phyloP scores from a whole-genome alignment of 2,888 invertebrate genomes.

The Uloborus plumipes region DNA sequence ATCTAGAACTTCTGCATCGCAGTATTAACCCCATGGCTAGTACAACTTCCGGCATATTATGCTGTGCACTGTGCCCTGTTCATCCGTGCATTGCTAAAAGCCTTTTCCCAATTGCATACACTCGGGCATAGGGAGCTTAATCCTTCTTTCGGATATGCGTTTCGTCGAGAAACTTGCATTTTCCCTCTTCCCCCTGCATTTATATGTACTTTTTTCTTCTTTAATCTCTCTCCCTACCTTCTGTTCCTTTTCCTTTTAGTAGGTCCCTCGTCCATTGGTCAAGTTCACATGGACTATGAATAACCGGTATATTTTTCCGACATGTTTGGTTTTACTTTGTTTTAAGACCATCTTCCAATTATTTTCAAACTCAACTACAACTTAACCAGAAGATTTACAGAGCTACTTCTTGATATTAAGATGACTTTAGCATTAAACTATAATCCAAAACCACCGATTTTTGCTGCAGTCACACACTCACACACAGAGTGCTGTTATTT shows the following conservation, averaged over 20 bases:
- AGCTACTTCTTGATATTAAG: no score
- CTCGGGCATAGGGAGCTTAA: constrained; percentile 39
- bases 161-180: constrained; percentile 30
- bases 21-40: neutral
- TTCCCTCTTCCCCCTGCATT: constrained; percentile 2
- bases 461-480: no score
- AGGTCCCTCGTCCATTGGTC: constrained; percentile 42
- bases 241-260: constrained; percentile 31
- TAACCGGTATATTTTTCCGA: no score
- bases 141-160: constrained; percentile 44
- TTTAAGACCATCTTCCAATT: no score
- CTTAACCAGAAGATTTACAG: no score
- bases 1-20: constrained; percentile 36
- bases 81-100: constrained; percentile 56
- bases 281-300: neutral
- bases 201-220: constrained; percentile 35
- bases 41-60: constrained; percentile 31
- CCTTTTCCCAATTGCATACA: constrained; percentile 40
- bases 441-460: no score
- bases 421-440: no score
- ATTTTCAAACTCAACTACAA: no score
- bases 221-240: constrained; percentile 44
- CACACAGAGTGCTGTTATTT: no score
- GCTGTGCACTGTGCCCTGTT: constrained; percentile 31
- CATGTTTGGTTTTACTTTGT: neutral